Percentiles rank a stretch among this genome's conserved stretches.
These are phyloP conservation scores for Venustoraphidia nigricollis DNA, from an alignment of 2,888 invertebrate species.

Conservation along the genomic window DNA sequence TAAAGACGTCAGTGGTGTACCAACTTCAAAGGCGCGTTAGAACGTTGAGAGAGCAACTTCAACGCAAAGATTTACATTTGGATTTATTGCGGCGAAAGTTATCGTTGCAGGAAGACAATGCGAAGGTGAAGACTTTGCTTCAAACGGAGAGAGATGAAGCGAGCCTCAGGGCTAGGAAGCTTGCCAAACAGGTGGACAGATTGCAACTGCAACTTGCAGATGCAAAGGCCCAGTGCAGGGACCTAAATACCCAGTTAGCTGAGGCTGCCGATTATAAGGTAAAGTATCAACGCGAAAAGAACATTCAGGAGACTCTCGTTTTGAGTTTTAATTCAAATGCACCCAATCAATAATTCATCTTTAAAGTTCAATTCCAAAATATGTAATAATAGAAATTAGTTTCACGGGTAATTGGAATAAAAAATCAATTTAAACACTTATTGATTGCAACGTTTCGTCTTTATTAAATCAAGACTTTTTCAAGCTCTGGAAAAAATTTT, in stretches of 20 bases:
- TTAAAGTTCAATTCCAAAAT: too few species aligned
- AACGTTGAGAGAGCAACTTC: slow-evolving; percentile 76
- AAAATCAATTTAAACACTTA: too few species aligned
- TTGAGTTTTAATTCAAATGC: too few species aligned
- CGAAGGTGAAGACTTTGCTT: slow-evolving; percentile 42
- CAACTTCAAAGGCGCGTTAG: slow-evolving; percentile 77
- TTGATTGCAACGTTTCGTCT: too few species aligned
- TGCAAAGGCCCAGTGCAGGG: slow-evolving; percentile 64
- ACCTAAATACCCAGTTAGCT: slow-evolving; percentile 69
- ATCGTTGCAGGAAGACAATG: slow-evolving; percentile 64
- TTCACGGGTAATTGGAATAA: too few species aligned
- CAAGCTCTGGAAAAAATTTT: too few species aligned
- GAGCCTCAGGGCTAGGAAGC: slow-evolving; percentile 53
- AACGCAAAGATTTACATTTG: slow-evolving; percentile 80
- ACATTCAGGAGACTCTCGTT: too few species aligned
- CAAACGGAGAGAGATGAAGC: slow-evolving; percentile 57
- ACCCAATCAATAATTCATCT: too few species aligned
- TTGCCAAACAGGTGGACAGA: slow-evolving; percentile 71
- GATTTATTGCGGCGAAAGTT: slow-evolving; percentile 79
- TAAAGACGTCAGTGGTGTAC: slow-evolving; percentile 72
- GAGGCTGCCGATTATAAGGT: slow-evolving; percentile 82
- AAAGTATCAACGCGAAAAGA: slow-evolving; percentile 5
- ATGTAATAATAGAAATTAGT: too few species aligned
- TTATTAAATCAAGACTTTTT: too few species aligned
- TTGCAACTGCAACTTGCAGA: slow-evolving; percentile 65